phyloP scores from a whole-genome alignment of 2,888 invertebrate species.

The Diarsia brunnea region DNA sequence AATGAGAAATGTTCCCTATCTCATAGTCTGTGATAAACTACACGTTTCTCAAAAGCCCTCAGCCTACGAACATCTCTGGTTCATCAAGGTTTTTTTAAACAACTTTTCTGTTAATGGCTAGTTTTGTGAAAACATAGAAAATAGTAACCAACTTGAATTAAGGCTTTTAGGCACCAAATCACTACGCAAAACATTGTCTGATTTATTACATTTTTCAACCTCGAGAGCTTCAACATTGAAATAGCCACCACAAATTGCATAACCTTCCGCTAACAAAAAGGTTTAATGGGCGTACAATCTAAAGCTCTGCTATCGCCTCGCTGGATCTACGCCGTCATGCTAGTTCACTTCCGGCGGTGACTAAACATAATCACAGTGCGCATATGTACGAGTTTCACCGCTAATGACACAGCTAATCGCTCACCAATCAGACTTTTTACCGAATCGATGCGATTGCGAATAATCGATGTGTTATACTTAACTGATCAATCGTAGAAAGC shows the following conservation, averaged over 20 bases:
- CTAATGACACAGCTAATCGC: slow-evolving; percentile 57
- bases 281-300: slow-evolving; percentile 13
- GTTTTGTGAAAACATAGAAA: background rate
- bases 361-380: slow-evolving; percentile 59
- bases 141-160: background rate
- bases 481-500: slow-evolving; percentile 62
- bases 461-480: slow-evolving; percentile 59
- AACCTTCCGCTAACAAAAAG: slow-evolving; percentile 8
- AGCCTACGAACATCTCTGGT: background rate
- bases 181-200: background rate
- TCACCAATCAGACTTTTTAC: slow-evolving; percentile 63
- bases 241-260: slow-evolving; percentile 24
- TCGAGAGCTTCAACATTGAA: background rate
- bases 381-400: slow-evolving; percentile 62
- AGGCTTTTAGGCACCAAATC: background rate
- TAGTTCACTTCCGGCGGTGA: slow-evolving; percentile 52
- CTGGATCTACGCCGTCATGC: slow-evolving; percentile 27
- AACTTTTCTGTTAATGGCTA: background rate
- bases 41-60: background rate
- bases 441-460: slow-evolving; percentile 58
- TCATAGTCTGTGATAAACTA: background rate
- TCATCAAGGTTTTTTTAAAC: background rate
- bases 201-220: background rate
- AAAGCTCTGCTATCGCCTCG: slow-evolving; percentile 44
- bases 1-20: background rate